phyloP scores from a whole-genome alignment of 2,888 invertebrate genomes.

The Orchesella flavescens region DNA sequence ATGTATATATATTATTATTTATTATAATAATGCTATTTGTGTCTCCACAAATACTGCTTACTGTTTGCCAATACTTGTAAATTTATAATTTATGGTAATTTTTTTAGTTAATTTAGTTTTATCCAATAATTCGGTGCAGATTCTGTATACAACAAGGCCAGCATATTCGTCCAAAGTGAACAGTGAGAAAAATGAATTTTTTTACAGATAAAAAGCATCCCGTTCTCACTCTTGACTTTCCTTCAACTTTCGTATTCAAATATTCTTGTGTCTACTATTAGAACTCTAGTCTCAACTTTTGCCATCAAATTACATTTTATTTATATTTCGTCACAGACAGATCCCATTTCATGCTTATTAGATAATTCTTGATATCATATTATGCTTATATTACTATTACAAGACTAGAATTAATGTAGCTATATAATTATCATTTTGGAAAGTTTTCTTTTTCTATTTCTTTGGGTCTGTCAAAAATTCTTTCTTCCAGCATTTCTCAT shows the following conservation, averaged over 20 bases:
- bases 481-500: too few relatives aligned
- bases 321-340: not conserved
- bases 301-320: not conserved
- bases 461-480: too few relatives aligned
- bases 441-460: too few relatives aligned
- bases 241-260: not conserved
- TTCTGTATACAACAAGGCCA: slow-evolving; percentile 58
- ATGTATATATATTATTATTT: not conserved
- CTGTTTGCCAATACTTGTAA: too few relatives aligned
- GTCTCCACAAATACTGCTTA: not conserved
- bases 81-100: too few relatives aligned
- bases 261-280: not conserved
- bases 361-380: too few relatives aligned
- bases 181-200: not conserved
- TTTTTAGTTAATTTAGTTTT: slow-evolving; percentile 1
- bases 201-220: slow-evolving; percentile 6
- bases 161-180: slow-evolving; percentile 9
- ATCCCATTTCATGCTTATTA: too few relatives aligned
- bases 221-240: not conserved
- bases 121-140: slow-evolving; percentile 58
- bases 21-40: not conserved
- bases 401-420: too few relatives aligned
- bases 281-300: not conserved
- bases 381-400: too few relatives aligned
- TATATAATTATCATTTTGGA: too few relatives aligned